A percentile compares a stretch with the other conserved stretches of the same genome.
These are phyloP conservation scores for Atrichornis clamosus DNA, from an alignment of 2,113 vertebrate species.

Conservation along the genomic window DNA sequence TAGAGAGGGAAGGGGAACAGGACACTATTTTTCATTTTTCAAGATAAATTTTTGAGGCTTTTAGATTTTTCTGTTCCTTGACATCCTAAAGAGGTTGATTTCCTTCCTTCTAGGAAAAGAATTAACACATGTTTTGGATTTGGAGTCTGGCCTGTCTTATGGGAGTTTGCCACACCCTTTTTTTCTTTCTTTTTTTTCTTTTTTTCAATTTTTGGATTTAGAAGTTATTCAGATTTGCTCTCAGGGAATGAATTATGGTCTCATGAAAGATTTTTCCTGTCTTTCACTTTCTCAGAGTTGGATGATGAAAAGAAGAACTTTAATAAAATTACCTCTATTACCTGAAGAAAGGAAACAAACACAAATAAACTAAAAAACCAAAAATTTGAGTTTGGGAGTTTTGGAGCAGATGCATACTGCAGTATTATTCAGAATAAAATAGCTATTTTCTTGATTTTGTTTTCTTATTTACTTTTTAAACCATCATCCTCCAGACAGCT, in stretches of 20 bases:
- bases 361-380: not conserved
- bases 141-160: not conserved
- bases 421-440: not conserved
- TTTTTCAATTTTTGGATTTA: not conserved
- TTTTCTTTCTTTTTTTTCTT: not conserved
- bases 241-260: not conserved
- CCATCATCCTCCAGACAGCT: not conserved
- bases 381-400: not conserved
- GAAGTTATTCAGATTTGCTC: not conserved
- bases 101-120: not conserved
- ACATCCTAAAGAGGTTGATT: not conserved
- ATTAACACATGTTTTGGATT: not conserved
- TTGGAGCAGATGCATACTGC: not conserved
- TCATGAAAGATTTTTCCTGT: not conserved
- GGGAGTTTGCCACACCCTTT: not conserved
- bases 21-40: accelerated
- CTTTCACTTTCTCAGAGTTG: not conserved
- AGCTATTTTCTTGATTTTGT: not conserved
- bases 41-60: not conserved
- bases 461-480: not conserved
- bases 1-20: not conserved
- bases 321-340: not conserved
- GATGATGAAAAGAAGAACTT: not conserved
- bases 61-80: not conserved
- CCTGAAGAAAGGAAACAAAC: not conserved